A percentile compares a stretch with the other conserved stretches of the same genome.
phyloP scores from a whole-genome alignment of 2,888 invertebrate genomes.

The Bombyx huttoni region DNA sequence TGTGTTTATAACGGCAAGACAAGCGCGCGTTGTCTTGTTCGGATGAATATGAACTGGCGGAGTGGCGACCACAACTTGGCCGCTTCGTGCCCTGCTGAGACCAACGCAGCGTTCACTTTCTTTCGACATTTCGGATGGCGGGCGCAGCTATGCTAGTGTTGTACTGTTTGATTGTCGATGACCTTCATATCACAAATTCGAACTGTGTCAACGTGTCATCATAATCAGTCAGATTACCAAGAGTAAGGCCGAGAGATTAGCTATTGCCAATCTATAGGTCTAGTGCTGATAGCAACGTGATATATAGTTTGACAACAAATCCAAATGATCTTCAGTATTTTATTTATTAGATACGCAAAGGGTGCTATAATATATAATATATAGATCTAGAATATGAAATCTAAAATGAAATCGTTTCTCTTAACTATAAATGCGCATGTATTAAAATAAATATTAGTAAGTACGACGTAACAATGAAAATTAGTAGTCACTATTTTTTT shows the following conservation, averaged over 20 bases:
- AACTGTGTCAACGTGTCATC: background rate
- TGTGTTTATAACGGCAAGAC: background rate
- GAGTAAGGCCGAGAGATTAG: background rate
- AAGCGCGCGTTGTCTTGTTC: background rate
- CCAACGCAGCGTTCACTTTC: constrained; percentile 62
- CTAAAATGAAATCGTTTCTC: no score
- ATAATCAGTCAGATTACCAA: background rate
- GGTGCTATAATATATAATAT: no score
- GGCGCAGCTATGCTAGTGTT: constrained; percentile 36
- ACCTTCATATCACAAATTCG: background rate
- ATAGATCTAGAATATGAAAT: no score
- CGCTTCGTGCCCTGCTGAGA: constrained; percentile 12
- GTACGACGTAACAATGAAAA: no score
- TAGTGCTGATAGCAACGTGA: background rate
- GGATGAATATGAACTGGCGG: constrained; percentile 13
- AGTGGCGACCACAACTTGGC: constrained; percentile 14
- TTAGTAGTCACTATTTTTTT: no score
- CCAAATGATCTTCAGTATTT: no score
- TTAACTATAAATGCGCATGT: no score
- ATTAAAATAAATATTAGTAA: no score
- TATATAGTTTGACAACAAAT: background rate
- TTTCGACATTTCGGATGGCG: constrained; percentile 54
- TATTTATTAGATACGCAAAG: no score
- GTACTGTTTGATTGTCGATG: constrained; percentile 7
- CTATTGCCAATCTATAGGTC: background rate